phyloP scores from a whole-genome alignment of 2,797 vertebrate genomes.

The Hafferia zeledoni region DNA sequence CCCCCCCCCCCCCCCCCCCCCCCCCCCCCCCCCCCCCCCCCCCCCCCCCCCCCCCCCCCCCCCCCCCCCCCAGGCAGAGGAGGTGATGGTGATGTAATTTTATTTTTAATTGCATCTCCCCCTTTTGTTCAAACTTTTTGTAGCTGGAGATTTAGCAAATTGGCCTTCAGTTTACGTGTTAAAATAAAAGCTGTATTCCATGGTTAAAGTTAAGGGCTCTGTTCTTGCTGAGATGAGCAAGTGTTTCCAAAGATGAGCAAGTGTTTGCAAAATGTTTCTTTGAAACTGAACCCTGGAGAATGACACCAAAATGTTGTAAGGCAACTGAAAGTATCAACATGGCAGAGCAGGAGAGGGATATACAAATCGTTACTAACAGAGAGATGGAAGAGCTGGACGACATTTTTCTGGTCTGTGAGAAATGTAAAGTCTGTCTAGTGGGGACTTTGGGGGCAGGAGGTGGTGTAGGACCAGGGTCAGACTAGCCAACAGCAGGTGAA shows the following conservation, averaged over 20 bases:
- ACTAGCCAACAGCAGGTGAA: background rate
- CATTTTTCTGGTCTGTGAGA: background rate
- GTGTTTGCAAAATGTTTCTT: background rate
- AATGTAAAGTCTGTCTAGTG: background rate
- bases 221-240: background rate
- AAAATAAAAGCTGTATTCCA: background rate
- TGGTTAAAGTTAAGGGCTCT: background rate
- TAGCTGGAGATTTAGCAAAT: background rate
- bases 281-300: background rate
- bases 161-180: background rate
- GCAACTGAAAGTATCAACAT: background rate
- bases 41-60: too few species aligned
- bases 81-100: background rate
- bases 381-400: background rate
- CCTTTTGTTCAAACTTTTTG: background rate
- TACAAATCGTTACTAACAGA: background rate
- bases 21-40: too few species aligned
- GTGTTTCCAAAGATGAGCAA: background rate
- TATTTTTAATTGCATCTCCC: slow-evolving; percentile 1
- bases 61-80: too few species aligned
- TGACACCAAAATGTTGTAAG: background rate
- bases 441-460: background rate
- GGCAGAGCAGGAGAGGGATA: background rate
- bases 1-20: too few species aligned
- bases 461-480: background rate